Conservation (phyloP, 2,888 invertebrate species). For the Drosophila melanocephala region DNA sequence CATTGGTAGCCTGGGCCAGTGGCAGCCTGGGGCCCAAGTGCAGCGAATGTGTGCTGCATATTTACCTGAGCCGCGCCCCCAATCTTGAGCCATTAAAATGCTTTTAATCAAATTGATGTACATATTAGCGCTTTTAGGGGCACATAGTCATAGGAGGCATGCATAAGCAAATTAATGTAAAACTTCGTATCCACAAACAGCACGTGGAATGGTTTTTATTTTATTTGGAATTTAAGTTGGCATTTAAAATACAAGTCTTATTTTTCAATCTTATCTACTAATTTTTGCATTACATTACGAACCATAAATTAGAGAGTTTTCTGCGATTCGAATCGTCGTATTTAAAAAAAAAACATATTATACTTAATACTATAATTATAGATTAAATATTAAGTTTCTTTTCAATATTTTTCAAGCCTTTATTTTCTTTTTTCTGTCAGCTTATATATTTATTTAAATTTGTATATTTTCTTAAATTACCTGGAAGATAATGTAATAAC, state of each 20-base stretch:
- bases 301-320: not conserved
- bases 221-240: not conserved
- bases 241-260: not conserved
- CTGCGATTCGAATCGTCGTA: not conserved
- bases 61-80: slow-evolving; percentile 54
- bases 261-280: not conserved
- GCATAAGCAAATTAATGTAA: slow-evolving; percentile 3
- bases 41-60: slow-evolving; percentile 47
- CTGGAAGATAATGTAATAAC: not conserved
- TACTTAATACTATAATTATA: too few species aligned
- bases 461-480: not conserved
- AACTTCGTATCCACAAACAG: not conserved
- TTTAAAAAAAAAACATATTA: too few species aligned
- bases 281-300: not conserved
- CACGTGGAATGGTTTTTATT: not conserved
- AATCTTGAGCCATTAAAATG: slow-evolving; percentile 76
- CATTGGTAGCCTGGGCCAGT: too few species aligned
- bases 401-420: not conserved
- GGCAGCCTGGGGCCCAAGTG: slow-evolving; percentile 26
- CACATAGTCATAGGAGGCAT: not conserved
- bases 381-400: not conserved
- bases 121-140: slow-evolving; percentile 60
- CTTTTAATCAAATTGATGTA: slow-evolving; percentile 80
- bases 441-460: too few species aligned
- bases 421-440: not conserved